Conservation (phyloP, 2,888 invertebrate species). For the Xestia xanthographa region DNA sequence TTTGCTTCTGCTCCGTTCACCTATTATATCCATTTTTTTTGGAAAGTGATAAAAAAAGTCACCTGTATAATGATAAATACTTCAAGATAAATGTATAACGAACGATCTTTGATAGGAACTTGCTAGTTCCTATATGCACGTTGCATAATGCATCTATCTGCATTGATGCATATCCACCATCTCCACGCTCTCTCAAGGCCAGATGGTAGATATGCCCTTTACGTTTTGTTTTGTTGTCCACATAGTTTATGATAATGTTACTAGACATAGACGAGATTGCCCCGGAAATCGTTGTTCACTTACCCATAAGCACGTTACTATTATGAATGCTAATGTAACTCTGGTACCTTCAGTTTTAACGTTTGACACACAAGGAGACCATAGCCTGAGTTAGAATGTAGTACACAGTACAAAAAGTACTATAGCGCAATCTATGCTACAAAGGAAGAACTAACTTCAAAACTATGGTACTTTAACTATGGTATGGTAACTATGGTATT, state of each 20-base stretch:
- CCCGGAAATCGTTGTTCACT: background rate
- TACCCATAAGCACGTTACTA: background rate
- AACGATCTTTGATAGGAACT: background rate
- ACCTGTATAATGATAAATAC: too few relatives aligned
- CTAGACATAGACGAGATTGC: background rate
- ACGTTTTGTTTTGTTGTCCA: too few relatives aligned
- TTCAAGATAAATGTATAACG: background rate
- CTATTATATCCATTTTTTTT: too few relatives aligned
- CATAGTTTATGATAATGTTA: background rate
- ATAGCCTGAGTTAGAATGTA: background rate
- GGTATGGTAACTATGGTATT: too few relatives aligned
- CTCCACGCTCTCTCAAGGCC: background rate
- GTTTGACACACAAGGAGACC: background rate
- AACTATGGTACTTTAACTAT: too few relatives aligned
- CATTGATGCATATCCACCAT: background rate
- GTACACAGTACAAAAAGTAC: background rate
- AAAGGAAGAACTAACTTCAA: background rate
- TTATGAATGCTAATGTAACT: background rate
- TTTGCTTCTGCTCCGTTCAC: too few relatives aligned
- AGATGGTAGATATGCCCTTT: slow-evolving; percentile 5
- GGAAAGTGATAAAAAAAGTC: too few relatives aligned
- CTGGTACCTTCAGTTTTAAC: background rate
- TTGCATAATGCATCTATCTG: background rate
- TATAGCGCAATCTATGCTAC: background rate
- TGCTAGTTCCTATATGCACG: background rate